Evolutionary conservation across 1,140 invertebrate species (phyloP).

Genomic region (Paraescarpia echinospica): DNA sequence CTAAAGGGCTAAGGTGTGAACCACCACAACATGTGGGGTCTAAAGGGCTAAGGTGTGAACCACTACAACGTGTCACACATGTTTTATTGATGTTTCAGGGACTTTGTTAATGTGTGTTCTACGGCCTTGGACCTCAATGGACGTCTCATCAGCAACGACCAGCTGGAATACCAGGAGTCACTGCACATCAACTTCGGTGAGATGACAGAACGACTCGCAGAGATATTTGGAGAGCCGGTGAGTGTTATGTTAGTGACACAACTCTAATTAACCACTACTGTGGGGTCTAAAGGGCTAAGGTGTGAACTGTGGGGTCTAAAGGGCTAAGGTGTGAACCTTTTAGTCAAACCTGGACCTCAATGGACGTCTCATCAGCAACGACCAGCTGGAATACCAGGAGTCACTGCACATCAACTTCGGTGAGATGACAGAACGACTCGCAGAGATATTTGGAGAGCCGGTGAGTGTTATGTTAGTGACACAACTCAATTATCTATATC

Average conservation of each 20-base stretch:
- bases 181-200: constrained; percentile 83
- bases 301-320: too few species aligned
- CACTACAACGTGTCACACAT: too few species aligned
- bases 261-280: too few species aligned
- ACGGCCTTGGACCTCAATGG: constrained; percentile 84
- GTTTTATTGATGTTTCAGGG: constrained; percentile 63
- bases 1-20: too few species aligned
- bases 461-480: too few species aligned
- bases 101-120: constrained; percentile 85
- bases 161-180: constrained; percentile 85
- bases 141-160: constrained; percentile 80
- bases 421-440: constrained; percentile 77
- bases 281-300: too few species aligned
- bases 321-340: too few species aligned
- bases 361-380: constrained; percentile 77
- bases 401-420: constrained; percentile 81
- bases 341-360: constrained; percentile 83
- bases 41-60: too few species aligned
- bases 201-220: constrained; percentile 71
- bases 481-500: too few species aligned
- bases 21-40: too few species aligned
- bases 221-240: constrained; percentile 54
- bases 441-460: constrained; percentile 51
- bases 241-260: too few species aligned
- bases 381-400: constrained; percentile 88